Evolutionary conservation across 2,113 vertebrate species (phyloP).

Genomic region (Nothocercus julius): DNA sequence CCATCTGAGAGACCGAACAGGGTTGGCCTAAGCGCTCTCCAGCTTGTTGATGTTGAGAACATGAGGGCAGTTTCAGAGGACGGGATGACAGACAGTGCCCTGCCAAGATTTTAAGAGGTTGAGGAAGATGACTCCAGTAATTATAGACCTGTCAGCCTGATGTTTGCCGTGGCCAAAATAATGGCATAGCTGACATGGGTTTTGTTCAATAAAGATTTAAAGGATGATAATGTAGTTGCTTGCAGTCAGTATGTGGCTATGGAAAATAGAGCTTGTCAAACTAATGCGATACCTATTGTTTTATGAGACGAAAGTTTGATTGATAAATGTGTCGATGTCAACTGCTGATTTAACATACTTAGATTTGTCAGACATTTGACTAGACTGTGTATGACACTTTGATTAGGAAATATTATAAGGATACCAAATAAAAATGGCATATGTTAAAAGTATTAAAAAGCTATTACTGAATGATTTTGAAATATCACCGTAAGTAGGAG

Average conservation of each 20-base stretch:
- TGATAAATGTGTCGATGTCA: conserved; percentile 1
- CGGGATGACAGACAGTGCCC: not conserved
- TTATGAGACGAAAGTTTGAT: not conserved
- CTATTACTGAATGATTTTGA: not conserved
- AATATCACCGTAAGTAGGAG: not conserved
- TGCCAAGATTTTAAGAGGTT: not conserved
- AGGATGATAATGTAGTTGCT: not conserved
- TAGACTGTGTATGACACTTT: not conserved
- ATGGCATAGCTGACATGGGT: not conserved
- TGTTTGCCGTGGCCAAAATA: conserved; percentile 22
- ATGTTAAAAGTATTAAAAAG: not conserved
- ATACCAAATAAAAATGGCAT: not conserved
- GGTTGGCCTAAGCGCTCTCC: not conserved
- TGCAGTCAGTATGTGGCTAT: not conserved
- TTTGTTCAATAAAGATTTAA: conserved; percentile 22
- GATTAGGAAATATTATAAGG: not conserved
- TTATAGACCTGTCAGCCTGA: conserved; percentile 10
- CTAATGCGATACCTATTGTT: not conserved
- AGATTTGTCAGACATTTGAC: not conserved
- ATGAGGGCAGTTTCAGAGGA: not conserved
- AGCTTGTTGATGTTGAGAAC: not conserved
- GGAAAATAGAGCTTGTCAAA: conserved; percentile 16
- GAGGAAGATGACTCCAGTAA: conserved; percentile 1
- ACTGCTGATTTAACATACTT: not conserved
- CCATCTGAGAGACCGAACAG: not conserved